Evolutionary conservation across 2,113 vertebrate species (phyloP).

Genomic region (Nesoenas mayeri): DNA sequence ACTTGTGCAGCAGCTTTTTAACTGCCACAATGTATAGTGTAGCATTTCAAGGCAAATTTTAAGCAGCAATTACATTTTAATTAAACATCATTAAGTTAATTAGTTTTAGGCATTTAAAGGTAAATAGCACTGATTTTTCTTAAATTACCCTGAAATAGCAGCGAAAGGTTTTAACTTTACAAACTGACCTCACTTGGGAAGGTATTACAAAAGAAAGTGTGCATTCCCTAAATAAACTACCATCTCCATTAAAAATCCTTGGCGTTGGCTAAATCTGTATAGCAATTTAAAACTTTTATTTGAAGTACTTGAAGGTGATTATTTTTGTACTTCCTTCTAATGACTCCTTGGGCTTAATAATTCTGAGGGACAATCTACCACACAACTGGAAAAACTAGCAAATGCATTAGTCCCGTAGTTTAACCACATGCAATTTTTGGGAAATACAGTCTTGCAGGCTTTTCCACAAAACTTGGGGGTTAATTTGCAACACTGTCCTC

Average conservation of each 20-base stretch:
- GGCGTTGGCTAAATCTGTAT: not conserved
- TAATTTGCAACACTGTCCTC: not conserved
- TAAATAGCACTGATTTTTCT: not conserved
- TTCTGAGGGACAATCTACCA: not conserved
- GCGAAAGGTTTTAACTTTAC: not conserved
- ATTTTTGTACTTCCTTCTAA: not conserved
- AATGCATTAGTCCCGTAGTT: not conserved
- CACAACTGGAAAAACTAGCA: not conserved
- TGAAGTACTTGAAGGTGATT: not conserved
- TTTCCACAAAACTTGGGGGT: not conserved
- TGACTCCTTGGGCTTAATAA: not conserved
- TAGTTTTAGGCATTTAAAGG: not conserved
- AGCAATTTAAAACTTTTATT: not conserved
- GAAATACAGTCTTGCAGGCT: not conserved
- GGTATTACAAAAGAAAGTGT: not conserved
- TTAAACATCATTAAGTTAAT: not conserved
- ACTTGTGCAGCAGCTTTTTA: not conserved
- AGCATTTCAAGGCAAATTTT: not conserved
- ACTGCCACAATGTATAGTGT: not conserved
- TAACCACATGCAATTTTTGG: not conserved
- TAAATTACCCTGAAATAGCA: not conserved
- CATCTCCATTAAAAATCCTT: not conserved
- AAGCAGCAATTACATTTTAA: not conserved
- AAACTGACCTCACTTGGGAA: not conserved
- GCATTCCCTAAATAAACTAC: not conserved